Evolutionary conservation across 2,113 vertebrate species (phyloP).

Genomic region (Serinus canaria): DNA sequence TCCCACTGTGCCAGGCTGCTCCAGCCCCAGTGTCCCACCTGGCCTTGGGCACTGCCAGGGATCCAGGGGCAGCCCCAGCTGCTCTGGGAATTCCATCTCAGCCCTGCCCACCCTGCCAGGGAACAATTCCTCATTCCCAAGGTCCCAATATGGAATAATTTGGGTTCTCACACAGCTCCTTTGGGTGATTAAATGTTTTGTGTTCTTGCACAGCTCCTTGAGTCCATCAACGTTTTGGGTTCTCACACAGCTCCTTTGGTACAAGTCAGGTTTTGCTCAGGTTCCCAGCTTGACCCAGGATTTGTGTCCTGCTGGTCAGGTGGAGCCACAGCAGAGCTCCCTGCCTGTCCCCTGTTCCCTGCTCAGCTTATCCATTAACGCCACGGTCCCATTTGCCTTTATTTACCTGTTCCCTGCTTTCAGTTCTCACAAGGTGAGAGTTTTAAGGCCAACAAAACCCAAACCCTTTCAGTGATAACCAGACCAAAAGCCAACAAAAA

Average conservation of each 20-base stretch:
- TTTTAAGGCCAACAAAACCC: not conserved
- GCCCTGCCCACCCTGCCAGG: too few relatives aligned
- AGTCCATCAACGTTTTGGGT: rapidly evolving
- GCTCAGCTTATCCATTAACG: not conserved
- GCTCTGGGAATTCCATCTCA: too few relatives aligned
- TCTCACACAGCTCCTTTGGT: not conserved
- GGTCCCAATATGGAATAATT: not conserved
- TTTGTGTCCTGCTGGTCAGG: not conserved
- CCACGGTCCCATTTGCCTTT: not conserved
- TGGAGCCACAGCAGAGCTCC: not conserved
- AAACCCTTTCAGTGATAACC: not conserved
- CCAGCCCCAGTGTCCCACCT: too few relatives aligned
- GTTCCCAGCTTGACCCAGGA: not conserved
- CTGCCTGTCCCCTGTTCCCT: not conserved
- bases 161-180: rapidly evolving
- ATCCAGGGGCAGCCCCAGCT: too few relatives aligned
- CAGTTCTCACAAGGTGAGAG: not conserved
- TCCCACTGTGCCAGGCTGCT: too few relatives aligned
- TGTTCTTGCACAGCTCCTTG: not conserved
- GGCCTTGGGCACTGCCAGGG: too few relatives aligned
- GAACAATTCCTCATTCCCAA: too few relatives aligned
- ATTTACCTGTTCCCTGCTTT: not conserved
- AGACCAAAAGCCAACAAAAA: not conserved
- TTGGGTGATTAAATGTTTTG: not conserved
- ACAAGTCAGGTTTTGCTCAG: not conserved